Conservation (phyloP, 2,113 vertebrate genomes). For the Harpagus bidentatus region DNA sequence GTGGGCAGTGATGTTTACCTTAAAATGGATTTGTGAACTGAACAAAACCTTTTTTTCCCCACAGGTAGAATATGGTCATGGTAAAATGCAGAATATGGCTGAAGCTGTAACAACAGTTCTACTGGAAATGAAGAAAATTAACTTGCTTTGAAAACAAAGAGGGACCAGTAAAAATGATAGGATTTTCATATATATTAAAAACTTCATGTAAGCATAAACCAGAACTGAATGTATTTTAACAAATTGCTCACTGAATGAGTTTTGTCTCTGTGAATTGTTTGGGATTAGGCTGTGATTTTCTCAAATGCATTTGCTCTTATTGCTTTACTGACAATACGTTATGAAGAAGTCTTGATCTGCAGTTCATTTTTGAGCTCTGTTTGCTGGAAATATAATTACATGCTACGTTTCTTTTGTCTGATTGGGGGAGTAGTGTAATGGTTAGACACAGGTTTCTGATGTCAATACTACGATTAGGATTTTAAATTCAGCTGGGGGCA, state of each 20-base stretch:
- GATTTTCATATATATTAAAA: background rate
- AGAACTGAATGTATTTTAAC: constrained; percentile 16
- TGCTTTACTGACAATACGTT: background rate
- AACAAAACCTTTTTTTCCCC: constrained; percentile 12
- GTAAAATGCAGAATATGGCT: constrained; percentile 38
- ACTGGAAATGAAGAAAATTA: background rate
- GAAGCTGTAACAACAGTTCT: background rate
- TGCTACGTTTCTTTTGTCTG: background rate
- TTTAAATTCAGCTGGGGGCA: constrained; percentile 15
- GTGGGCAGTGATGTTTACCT: constrained; percentile 47
- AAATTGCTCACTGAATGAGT: background rate
- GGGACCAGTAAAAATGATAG: background rate
- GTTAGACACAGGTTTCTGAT: background rate
- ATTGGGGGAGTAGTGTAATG: background rate
- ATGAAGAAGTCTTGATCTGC: background rate
- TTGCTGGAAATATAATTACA: constrained; percentile 12
- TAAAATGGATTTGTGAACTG: constrained; percentile 36
- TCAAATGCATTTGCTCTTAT: background rate
- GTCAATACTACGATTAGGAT: background rate
- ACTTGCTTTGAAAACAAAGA: background rate
- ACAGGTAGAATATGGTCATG: background rate
- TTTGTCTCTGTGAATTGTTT: constrained; percentile 8
- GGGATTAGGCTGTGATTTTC: constrained; percentile 16
- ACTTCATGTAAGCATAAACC: background rate
- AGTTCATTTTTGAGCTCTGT: background rate